A percentile compares a stretch with the other conserved stretches of the same genome.
These are phyloP conservation scores for Chaenogobius annularis DNA, from an alignment of 2,113 vertebrate species.

Conservation along the genomic window DNA sequence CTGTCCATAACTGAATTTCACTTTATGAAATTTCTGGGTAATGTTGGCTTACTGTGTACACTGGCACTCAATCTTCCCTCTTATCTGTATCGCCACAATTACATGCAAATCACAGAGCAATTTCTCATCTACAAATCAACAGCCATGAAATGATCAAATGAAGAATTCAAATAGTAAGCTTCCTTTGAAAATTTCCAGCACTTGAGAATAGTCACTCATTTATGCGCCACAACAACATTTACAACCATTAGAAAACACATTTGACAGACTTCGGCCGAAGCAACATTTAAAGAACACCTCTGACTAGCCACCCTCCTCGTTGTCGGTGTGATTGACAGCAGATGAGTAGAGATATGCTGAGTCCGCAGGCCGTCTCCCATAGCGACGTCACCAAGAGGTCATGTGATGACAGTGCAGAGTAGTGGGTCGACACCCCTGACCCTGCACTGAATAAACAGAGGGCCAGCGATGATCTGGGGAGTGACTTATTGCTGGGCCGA, in stretches of 20 bases:
- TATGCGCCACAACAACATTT: slow-evolving; percentile 44
- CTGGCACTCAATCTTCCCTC: slow-evolving; percentile 27
- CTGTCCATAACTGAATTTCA: slow-evolving; percentile 58
- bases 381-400: slow-evolving; percentile 49
- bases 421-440: slow-evolving; percentile 44
- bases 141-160: slow-evolving; percentile 14
- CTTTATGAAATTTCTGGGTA: slow-evolving; percentile 41
- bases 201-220: neutral
- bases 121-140: slow-evolving; percentile 19
- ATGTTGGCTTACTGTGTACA: slow-evolving; percentile 17
- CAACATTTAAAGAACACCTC: slow-evolving; percentile 53
- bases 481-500: slow-evolving; percentile 31
- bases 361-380: slow-evolving; percentile 41
- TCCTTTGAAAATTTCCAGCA: slow-evolving; percentile 25
- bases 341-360: slow-evolving; percentile 60
- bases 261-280: slow-evolving; percentile 38
- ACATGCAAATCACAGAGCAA: slow-evolving; percentile 51
- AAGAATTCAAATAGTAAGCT: slow-evolving; percentile 1
- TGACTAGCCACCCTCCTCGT: slow-evolving; percentile 29
- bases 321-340: slow-evolving; percentile 50
- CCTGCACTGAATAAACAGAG: slow-evolving; percentile 44
- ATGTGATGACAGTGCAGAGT: slow-evolving; percentile 58
- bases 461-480: slow-evolving; percentile 28
- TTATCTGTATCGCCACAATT: slow-evolving; percentile 46
- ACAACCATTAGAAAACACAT: slow-evolving; percentile 23